Percentiles rank a stretch among this genome's conserved stretches.
phyloP scores from a whole-genome alignment of 53 echinoderm and acorn worm species.

The Mesocentrotus franciscanus region DNA sequence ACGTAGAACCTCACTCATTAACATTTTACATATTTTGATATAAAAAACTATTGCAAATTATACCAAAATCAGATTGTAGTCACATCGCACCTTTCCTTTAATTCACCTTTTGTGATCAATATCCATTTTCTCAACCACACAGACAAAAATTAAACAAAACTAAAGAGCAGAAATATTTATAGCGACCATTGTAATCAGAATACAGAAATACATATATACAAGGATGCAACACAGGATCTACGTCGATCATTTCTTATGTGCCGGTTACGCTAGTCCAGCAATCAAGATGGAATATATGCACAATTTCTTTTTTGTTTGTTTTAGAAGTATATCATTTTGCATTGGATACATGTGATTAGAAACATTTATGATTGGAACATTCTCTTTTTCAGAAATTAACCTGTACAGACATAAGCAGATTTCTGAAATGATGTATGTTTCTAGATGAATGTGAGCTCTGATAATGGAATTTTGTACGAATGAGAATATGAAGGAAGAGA shows the following conservation, averaged over 20 bases:
- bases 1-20: too few species aligned
- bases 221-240: background rate
- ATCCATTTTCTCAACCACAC: background rate
- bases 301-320: background rate
- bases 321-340: slow-evolving; percentile 13
- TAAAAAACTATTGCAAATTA: too few species aligned
- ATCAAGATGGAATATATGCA: slow-evolving; percentile 7
- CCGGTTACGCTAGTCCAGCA: background rate
- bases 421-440: slow-evolving; percentile 41
- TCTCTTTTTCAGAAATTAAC: slow-evolving; percentile 25
- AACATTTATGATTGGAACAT: slow-evolving; percentile 16
- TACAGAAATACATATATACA: background rate
- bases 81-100: background rate
- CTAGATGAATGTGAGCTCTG: background rate
- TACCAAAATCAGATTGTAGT: background rate
- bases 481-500: background rate
- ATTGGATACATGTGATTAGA: slow-evolving; percentile 19
- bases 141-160: background rate
- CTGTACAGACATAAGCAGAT: slow-evolving; percentile 30
- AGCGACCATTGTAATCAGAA: slow-evolving; percentile 13
- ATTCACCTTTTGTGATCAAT: background rate
- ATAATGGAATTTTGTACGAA: slow-evolving; percentile 26
- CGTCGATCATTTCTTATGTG: background rate
- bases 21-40: background rate
- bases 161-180: slow-evolving; percentile 1